A percentile compares a stretch with the other conserved stretches of the same genome.
Conservation (phyloP, 2,888 invertebrate genomes). For the Scaptomyza flava region DNA sequence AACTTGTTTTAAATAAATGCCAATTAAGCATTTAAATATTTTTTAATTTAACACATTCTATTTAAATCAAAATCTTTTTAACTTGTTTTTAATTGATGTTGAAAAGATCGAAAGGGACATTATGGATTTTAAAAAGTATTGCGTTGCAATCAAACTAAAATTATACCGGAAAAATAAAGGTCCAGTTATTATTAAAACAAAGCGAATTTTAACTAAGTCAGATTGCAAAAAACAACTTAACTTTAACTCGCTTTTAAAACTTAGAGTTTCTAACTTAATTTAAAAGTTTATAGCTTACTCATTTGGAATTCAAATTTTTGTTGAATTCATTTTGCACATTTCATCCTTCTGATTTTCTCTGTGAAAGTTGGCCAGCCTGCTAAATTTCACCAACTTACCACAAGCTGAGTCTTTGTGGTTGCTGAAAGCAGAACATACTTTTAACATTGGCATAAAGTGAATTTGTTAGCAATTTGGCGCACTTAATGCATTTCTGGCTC, state of each 20-base stretch:
- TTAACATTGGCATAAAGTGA: conserved; percentile 47
- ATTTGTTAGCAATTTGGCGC: conserved; percentile 59
- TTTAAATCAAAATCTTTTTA: too few species aligned
- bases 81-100: background rate
- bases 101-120: too few species aligned
- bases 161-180: too few species aligned
- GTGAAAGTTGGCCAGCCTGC: background rate
- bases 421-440: conserved; percentile 35
- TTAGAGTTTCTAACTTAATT: background rate
- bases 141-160: too few species aligned
- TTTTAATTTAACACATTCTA: too few species aligned
- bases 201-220: background rate
- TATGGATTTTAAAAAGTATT: too few species aligned
- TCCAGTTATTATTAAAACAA: too few species aligned
- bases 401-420: conserved; percentile 20
- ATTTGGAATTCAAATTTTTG: background rate
- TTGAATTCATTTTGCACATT: background rate
- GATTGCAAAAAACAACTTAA: background rate
- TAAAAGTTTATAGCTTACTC: background rate
- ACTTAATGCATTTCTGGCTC: conserved; percentile 31
- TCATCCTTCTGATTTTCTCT: background rate
- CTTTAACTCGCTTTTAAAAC: background rate
- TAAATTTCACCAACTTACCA: conserved; percentile 9
- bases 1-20: too few species aligned
- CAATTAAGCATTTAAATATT: too few species aligned